Evolutionary conservation across 2,888 invertebrate genomes (phyloP).

Genomic region (Tinea trinotella): DNA sequence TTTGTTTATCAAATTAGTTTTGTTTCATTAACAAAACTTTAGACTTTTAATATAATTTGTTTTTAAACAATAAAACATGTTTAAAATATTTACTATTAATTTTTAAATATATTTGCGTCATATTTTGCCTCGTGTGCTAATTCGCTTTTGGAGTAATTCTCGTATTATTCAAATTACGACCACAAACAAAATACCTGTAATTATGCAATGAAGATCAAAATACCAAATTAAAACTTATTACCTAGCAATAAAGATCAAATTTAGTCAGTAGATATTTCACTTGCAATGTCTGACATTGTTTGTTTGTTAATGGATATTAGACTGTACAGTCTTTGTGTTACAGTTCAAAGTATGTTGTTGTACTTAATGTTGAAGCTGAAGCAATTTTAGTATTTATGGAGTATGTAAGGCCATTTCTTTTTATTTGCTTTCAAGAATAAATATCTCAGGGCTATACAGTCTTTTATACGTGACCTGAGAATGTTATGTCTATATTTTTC

Average conservation of each 20-base stretch:
- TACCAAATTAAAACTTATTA: not conserved
- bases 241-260: not conserved
- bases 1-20: too few relatives aligned
- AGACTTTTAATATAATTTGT: too few relatives aligned
- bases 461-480: slow-evolving; percentile 34
- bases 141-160: slow-evolving; percentile 2
- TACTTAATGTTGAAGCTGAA: not conserved
- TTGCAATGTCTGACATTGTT: not conserved
- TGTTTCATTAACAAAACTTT: too few relatives aligned
- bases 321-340: slow-evolving; percentile 26
- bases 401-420: slow-evolving; percentile 36
- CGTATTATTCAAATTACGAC: slow-evolving; percentile 21
- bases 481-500: slow-evolving; percentile 46
- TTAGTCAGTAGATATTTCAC: not conserved
- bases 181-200: slow-evolving; percentile 15
- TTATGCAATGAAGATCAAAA: not conserved
- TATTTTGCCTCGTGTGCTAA: not conserved
- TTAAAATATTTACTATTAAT: too few relatives aligned
- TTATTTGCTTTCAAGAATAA: slow-evolving; percentile 61
- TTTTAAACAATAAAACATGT: too few relatives aligned
- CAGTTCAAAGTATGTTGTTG: slow-evolving; percentile 25
- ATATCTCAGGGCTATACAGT: slow-evolving; percentile 43
- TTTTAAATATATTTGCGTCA: not conserved
- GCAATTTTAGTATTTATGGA: slow-evolving; percentile 10
- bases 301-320: slow-evolving; percentile 25